These are phyloP conservation scores for Cottus gobio DNA, from an alignment of 2,113 vertebrate genomes.

Conservation along the genomic window DNA sequence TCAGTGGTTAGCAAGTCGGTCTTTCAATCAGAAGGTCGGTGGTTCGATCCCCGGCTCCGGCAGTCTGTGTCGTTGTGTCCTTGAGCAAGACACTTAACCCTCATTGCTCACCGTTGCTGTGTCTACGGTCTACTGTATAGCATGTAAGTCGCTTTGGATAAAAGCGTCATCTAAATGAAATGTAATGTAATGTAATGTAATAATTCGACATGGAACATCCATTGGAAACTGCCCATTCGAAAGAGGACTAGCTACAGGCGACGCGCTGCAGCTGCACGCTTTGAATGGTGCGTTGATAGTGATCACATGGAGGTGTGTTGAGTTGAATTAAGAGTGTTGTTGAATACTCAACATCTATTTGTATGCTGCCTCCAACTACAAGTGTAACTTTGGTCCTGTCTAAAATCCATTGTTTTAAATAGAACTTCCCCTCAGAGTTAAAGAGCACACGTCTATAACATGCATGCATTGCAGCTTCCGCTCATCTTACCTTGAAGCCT, in stretches of 20 bases:
- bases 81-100: too few species aligned
- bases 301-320: background rate
- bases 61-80: too few species aligned
- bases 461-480: background rate
- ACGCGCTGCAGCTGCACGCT: too few species aligned
- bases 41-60: too few species aligned
- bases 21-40: too few species aligned
- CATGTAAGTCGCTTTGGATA: too few species aligned
- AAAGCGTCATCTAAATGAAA: too few species aligned
- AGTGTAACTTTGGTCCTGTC: background rate
- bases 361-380: background rate
- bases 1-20: too few species aligned
- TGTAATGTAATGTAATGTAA: too few species aligned
- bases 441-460: background rate
- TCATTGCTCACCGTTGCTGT: too few species aligned
- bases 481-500: constrained; percentile 92
- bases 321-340: background rate
- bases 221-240: constrained; percentile 15
- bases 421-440: background rate
- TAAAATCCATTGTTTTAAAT: background rate
- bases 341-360: background rate
- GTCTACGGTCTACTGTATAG: too few species aligned
- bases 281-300: too few species aligned
- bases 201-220: constrained; percentile 6
- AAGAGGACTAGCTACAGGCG: background rate